Conservation (phyloP, 2,888 invertebrate species). For the Mythimna lalbum region DNA sequence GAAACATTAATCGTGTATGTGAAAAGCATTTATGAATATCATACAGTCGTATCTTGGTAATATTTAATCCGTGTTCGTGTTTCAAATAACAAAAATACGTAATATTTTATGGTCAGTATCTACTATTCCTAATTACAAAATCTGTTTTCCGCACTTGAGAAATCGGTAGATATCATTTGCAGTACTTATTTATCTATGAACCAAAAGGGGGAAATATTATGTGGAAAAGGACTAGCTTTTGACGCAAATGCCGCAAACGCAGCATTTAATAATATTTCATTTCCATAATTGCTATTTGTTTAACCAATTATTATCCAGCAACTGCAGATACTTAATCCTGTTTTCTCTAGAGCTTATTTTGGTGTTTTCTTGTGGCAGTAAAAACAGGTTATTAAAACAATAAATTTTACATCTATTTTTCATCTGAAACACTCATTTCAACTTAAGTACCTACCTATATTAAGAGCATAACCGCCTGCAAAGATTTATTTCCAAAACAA, state of each 20-base stretch:
- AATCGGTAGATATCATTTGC: not conserved
- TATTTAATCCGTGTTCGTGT: conserved; percentile 36
- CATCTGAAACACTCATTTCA: not conserved
- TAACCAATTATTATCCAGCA: not conserved
- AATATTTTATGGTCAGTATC: conserved; percentile 13
- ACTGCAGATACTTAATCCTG: no score
- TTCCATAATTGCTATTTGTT: not conserved
- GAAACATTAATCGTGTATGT: conserved; percentile 30
- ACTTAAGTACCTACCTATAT: no score
- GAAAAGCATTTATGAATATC: conserved; percentile 43
- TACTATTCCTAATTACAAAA: not conserved
- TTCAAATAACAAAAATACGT: conserved; percentile 28
- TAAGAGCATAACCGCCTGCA: conserved; percentile 1
- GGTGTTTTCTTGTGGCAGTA: not conserved
- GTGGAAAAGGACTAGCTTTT: not conserved
- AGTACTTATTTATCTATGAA: not conserved
- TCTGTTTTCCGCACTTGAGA: conserved; percentile 1
- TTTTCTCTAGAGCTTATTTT: not conserved
- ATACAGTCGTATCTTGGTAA: conserved; percentile 15
- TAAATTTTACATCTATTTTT: not conserved
- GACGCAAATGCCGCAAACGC: not conserved
- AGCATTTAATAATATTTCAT: not conserved
- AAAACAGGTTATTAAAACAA: not conserved
- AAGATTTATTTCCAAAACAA: conserved; percentile 44
- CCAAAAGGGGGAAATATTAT: not conserved